Conservation (phyloP, 2,797 vertebrate species). For the Gymnothorax reevesii region DNA sequence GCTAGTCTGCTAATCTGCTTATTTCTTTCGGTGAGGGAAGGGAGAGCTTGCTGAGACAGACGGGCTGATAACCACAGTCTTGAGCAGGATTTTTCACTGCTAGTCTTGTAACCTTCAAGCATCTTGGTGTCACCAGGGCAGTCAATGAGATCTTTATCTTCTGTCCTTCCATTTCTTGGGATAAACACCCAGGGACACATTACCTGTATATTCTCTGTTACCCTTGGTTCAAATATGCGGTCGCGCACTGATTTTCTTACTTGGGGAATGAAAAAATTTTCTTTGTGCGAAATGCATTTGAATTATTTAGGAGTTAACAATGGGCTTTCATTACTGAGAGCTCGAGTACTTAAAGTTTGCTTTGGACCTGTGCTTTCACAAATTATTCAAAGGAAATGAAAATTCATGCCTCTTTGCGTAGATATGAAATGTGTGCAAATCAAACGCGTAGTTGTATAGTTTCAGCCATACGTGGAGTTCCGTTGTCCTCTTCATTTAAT, state of each 20-base stretch:
- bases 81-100: conserved; percentile 48
- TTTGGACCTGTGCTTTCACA: not conserved
- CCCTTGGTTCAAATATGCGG: conserved; percentile 58
- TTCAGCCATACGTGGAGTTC: not conserved
- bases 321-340: not conserved
- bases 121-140: conserved; percentile 43
- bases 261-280: conserved; percentile 7
- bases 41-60: conserved; percentile 12
- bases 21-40: conserved; percentile 40
- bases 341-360: not conserved
- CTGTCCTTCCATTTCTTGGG: conserved; percentile 57
- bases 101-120: conserved; percentile 58
- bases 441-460: not conserved
- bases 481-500: not conserved
- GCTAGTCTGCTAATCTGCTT: conserved; percentile 38
- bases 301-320: conserved; percentile 23
- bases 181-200: conserved; percentile 55
- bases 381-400: not conserved
- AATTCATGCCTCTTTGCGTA: not conserved
- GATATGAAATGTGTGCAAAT: not conserved
- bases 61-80: conserved; percentile 30
- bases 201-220: conserved; percentile 58
- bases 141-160: conserved; percentile 65
- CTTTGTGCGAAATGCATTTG: conserved; percentile 11
- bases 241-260: conserved; percentile 27